Conservation (phyloP, 1,140 invertebrate genomes). For the Pogonomyrmex barbatus region DNA sequence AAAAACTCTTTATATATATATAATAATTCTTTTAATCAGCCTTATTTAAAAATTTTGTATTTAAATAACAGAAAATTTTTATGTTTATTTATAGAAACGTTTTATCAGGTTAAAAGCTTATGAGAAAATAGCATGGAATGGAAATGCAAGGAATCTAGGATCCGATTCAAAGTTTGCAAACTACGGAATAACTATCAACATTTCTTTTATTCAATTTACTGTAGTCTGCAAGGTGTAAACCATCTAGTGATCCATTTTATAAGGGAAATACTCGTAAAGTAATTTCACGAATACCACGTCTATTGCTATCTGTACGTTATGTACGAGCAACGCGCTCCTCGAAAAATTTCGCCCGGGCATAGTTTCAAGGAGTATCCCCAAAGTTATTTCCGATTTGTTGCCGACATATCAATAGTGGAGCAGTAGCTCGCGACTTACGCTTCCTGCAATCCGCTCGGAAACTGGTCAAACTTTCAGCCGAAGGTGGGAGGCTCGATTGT, state of each 20-base stretch:
- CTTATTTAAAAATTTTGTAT: not conserved
- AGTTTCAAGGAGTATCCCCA: constrained; percentile 8
- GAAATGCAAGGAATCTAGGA: not conserved
- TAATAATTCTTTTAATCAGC: not conserved
- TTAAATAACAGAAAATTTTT: not conserved
- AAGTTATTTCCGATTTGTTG: constrained; percentile 30
- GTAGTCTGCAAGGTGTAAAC: not conserved
- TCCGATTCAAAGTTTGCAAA: not conserved
- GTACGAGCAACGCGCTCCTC: not conserved
- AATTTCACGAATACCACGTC: not conserved
- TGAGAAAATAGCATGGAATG: not conserved
- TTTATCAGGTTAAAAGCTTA: not conserved
- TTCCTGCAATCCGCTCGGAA: constrained; percentile 24
- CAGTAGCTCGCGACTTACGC: not conserved
- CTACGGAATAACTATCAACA: not conserved
- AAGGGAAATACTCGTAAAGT: not conserved
- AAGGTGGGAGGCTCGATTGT: not conserved
- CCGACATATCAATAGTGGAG: constrained; percentile 13
- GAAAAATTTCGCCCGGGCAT: constrained; percentile 29
- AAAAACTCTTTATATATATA: no score
- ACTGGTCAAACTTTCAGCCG: constrained; percentile 47
- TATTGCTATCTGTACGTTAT: not conserved
- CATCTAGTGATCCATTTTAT: not conserved
- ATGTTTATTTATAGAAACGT: not conserved
- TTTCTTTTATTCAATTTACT: not conserved